Percentiles rank a stretch among this genome's conserved stretches.
phyloP scores from a whole-genome alignment of 1,140 invertebrate genomes.

The Notospermus geniculatus region DNA sequence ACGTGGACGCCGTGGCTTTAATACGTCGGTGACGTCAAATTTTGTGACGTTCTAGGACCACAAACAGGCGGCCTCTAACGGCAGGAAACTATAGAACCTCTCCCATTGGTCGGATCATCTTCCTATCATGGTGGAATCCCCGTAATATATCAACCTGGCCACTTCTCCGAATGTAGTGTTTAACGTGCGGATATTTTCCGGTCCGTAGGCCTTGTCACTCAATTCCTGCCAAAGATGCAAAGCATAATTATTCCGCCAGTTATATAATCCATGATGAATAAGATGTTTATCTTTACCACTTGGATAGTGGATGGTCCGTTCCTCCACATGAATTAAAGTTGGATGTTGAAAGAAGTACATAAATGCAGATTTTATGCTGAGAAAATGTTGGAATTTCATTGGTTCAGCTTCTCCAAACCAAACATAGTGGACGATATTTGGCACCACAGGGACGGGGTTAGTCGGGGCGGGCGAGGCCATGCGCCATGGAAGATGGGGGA shows the following conservation, averaged over 20 bases:
- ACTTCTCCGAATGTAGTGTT: slow-evolving; percentile 23
- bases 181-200: slow-evolving; percentile 6
- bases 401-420: slow-evolving; percentile 13
- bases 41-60: too few species aligned
- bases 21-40: too few species aligned
- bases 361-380: too few species aligned
- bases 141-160: slow-evolving; percentile 21
- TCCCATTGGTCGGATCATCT: too few species aligned
- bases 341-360: not conserved
- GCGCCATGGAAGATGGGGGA: not conserved
- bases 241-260: slow-evolving; percentile 28
- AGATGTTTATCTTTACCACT: slow-evolving; percentile 20
- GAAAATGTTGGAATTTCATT: not conserved
- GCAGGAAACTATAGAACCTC: too few species aligned
- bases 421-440: slow-evolving; percentile 30
- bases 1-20: too few species aligned
- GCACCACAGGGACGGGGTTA: slow-evolving; percentile 14
- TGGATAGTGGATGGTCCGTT: slow-evolving; percentile 22
- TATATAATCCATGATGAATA: slow-evolving; percentile 18
- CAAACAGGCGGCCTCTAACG: too few species aligned
- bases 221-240: slow-evolving; percentile 26
- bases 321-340: slow-evolving; percentile 24
- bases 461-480: slow-evolving; percentile 7
- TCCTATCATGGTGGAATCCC: not conserved
- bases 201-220: not conserved